phyloP scores from a whole-genome alignment of 2,113 vertebrate genomes.

The Urocitellus parryii region DNA sequence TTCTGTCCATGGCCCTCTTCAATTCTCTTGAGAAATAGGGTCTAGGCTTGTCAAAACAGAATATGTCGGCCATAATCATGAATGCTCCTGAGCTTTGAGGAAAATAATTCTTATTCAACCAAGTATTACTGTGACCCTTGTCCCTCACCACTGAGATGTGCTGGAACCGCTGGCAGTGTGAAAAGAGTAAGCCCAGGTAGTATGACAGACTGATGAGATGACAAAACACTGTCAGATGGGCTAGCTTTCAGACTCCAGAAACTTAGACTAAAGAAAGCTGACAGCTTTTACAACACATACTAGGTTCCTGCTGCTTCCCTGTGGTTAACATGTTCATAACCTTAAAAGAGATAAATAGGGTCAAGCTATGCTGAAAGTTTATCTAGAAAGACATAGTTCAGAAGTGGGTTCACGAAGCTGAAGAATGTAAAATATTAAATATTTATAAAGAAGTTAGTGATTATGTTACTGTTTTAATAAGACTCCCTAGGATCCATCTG shows the following conservation, averaged over 20 bases:
- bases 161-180: slow-evolving; percentile 18
- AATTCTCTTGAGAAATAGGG: not conserved
- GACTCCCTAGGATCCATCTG: not conserved
- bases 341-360: not conserved
- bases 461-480: not conserved
- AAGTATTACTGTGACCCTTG: slow-evolving; percentile 61
- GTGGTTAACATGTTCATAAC: not conserved
- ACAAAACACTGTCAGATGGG: slow-evolving; percentile 37
- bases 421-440: not conserved
- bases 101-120: slow-evolving; percentile 51
- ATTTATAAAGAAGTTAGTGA: not conserved
- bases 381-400: not conserved
- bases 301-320: not conserved
- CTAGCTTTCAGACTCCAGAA: slow-evolving; percentile 44
- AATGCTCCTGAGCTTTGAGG: not conserved
- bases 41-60: not conserved
- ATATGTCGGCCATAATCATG: not conserved
- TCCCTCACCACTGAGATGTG: slow-evolving; percentile 45
- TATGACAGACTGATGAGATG: slow-evolving; percentile 61
- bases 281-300: not conserved
- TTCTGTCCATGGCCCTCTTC: not conserved
- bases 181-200: slow-evolving; percentile 56
- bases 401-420: not conserved
- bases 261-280: not conserved
- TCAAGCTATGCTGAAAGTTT: not conserved